Conservation (phyloP, 2,113 vertebrate genomes). For the Oceanodroma tethys region DNA sequence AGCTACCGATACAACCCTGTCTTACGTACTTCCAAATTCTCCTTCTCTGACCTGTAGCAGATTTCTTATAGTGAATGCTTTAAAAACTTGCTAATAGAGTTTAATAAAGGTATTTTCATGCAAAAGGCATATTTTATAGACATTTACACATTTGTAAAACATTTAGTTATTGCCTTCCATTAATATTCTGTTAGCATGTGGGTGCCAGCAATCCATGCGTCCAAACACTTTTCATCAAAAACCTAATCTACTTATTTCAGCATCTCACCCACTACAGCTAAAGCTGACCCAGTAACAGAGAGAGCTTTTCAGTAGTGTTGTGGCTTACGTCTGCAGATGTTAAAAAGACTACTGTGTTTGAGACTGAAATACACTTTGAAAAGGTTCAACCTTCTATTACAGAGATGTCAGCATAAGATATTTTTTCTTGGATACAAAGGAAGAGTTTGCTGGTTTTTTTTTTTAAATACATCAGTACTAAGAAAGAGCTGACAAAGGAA, state of each 20-base stretch:
- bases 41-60: neutral
- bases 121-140: neutral
- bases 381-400: neutral
- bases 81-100: neutral
- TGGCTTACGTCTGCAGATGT: neutral
- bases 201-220: neutral
- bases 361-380: neutral
- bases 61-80: neutral
- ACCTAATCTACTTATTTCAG: neutral
- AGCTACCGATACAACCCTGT: neutral
- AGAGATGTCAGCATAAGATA: neutral
- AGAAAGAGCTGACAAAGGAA: neutral
- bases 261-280: neutral
- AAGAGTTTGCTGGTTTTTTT: neutral
- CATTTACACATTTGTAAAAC: neutral
- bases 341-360: neutral
- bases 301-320: neutral
- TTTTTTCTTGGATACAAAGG: neutral
- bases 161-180: neutral
- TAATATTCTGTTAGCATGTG: neutral
- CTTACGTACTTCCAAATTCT: neutral
- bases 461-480: neutral
- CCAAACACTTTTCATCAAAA: neutral
- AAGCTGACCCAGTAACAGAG: neutral
- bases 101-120: neutral